Evolutionary conservation across 2,888 invertebrate genomes (phyloP), one percentile per base, ranked within the genome.

Genomic region (Nesidiocoris tenuis): DNA sequence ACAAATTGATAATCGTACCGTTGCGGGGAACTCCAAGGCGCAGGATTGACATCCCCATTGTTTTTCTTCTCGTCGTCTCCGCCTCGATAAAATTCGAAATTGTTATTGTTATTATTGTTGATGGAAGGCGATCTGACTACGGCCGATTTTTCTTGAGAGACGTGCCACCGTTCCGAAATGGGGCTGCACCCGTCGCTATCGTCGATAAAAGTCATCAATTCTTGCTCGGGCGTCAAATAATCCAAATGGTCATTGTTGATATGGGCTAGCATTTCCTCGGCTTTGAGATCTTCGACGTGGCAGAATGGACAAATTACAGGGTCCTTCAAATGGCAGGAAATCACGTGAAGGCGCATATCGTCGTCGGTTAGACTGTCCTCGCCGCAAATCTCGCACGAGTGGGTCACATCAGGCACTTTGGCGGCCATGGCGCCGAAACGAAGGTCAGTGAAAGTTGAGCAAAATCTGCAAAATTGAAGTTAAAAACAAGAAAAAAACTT

Each of bases 301-400:
- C 94, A 94, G 82, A 94, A 92, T 0, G 94, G 94, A 82, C 94
- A 94, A 67, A 90, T 90, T 9, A 90, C 90, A 78, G 90, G 88
- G 0, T 92, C 92, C 78, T 91, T 91, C 9, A 94, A 89, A 83
- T 94, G 94, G 80, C 89, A 90, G 63, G 90, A 87, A 74, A 91
- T 86, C 77, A 93, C 92, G 83, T 94, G 94, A 19, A 89, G 86
- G 78, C 92, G 85, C 89, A 94, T 91, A 80, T 91, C 89, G 78
- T 91, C 91, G 82, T 92, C 92, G 77, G 89, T 89, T 77, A 94
- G 86, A 19, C 91, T 91, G 81, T 92, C 92, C 79, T 90, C 88
- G n/a, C 93, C 93, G 83, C 94, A 94, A 79, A 94, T 91, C 84
- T 94, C 92, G 84, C 94, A 94, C 74, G 90, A 88, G 83, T 89